Percentiles rank a stretch among this genome's conserved stretches.
Evolutionary conservation across 2,113 vertebrate species (phyloP).

Genomic region (Macrotus californicus): DNA sequence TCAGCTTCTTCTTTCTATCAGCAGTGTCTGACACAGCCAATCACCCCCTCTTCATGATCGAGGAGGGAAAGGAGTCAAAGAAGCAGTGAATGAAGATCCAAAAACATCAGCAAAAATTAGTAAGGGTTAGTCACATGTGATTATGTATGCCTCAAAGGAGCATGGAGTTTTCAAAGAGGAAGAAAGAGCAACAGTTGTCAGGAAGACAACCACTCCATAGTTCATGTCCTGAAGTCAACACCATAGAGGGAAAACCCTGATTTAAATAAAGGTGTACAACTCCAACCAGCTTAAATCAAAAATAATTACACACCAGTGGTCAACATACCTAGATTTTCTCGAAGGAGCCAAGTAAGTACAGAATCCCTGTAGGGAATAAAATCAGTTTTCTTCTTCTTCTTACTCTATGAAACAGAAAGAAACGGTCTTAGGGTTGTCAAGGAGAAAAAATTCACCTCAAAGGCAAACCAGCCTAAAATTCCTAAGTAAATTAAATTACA

Average conservation of each 20-base stretch:
- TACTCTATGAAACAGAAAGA: constrained; percentile 86
- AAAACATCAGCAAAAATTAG: not conserved
- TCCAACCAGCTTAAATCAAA: not conserved
- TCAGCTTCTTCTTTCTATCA: not conserved
- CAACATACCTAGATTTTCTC: constrained; percentile 94
- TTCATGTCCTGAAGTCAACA: not conserved
- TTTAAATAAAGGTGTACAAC: not conserved
- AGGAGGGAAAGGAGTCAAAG: not conserved
- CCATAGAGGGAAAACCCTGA: not conserved
- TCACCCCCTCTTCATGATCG: not conserved
- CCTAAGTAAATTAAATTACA: not conserved
- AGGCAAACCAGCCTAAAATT: not conserved
- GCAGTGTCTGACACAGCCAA: not conserved
- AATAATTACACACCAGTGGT: not conserved
- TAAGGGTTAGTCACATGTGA: fast-evolving
- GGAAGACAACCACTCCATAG: not conserved
- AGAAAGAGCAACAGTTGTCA: not conserved
- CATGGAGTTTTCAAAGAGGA: not conserved
- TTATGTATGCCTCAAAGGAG: not conserved
- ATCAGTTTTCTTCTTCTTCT: constrained; percentile 99
- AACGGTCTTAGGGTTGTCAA: not conserved
- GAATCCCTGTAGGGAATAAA: constrained; percentile 99
- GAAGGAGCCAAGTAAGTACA: constrained; percentile 97
- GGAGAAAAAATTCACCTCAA: not conserved
- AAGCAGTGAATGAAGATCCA: not conserved